A percentile compares a stretch with the other conserved stretches of the same genome.
Conservation (phyloP, 2,113 vertebrate genomes). For the Antigone vipio region DNA sequence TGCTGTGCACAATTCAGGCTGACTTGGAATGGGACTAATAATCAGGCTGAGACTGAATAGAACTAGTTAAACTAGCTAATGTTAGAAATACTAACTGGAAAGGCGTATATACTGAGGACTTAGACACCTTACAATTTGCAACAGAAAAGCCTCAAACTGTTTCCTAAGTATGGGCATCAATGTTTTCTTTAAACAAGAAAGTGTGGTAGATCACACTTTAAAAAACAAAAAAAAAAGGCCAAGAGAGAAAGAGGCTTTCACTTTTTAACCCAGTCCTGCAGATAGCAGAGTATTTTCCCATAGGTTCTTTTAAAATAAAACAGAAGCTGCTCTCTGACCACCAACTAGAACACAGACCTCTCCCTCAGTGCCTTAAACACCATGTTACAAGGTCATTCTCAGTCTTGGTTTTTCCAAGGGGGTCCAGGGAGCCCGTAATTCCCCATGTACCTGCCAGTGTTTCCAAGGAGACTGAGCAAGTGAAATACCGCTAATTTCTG, state of each 20-base stretch:
- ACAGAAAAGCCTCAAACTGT: neutral
- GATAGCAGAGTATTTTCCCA: neutral
- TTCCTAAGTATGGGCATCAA: neutral
- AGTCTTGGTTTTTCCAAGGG: neutral
- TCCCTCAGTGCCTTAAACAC: neutral
- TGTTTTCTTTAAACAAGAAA: neutral
- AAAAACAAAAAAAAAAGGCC: neutral
- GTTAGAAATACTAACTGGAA: neutral
- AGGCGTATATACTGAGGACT: neutral
- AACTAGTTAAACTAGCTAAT: neutral
- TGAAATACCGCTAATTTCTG: neutral
- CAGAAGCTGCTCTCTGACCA: neutral
- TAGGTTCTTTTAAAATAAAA: neutral
- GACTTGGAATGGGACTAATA: neutral
- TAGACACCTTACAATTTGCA: neutral
- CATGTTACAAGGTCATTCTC: neutral
- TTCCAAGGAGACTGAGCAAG: neutral
- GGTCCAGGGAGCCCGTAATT: neutral
- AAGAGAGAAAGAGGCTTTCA: neutral
- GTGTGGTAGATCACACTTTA: neutral
- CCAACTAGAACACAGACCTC: neutral
- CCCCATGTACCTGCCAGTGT: neutral
- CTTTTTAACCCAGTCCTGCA: neutral
- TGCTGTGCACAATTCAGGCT: neutral
- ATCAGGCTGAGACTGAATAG: neutral